These are phyloP conservation scores for Troglohyphantes excavatus DNA, from an alignment of 2,888 invertebrate species.

Conservation along the genomic window DNA sequence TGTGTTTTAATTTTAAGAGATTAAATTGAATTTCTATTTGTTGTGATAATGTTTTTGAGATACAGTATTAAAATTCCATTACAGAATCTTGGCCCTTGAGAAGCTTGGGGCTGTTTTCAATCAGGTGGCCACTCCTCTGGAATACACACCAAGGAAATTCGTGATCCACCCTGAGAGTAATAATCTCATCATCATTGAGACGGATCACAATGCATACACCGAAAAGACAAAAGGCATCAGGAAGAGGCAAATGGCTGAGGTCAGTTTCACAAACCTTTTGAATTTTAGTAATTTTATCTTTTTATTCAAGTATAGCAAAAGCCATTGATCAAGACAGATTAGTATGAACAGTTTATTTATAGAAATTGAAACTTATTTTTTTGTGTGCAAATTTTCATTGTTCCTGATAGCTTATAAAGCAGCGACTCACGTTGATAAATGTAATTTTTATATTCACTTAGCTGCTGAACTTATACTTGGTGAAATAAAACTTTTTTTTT, in stretches of 20 bases:
- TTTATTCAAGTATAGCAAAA: too few species aligned
- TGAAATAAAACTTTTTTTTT: too few species aligned
- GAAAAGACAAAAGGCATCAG: conserved; percentile 97
- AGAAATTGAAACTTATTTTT: too few species aligned
- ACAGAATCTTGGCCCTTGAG: conserved; percentile 95
- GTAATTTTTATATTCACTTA: too few species aligned
- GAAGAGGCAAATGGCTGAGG: conserved; percentile 97
- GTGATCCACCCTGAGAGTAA: conserved; percentile 95
- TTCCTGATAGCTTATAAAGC: too few species aligned
- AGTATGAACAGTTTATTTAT: too few species aligned
- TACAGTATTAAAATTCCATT: background rate
- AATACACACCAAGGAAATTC: conserved; percentile 97
- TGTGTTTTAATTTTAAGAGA: background rate
- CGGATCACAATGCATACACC: conserved; percentile 99
- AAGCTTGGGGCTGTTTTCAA: conserved; percentile 99
- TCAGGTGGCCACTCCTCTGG: conserved; percentile 91
- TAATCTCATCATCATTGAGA: conserved; percentile 95
- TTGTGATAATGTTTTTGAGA: background rate
- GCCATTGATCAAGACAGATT: too few species aligned
- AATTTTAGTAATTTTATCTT: too few species aligned
- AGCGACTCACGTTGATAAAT: too few species aligned
- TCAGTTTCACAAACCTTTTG: conserved; percentile 79
- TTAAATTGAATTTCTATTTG: background rate
- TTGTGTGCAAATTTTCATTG: too few species aligned
- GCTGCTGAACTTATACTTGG: too few species aligned